Evolutionary conservation across 2,797 vertebrate species (phyloP), one percentile per base, ranked within the genome.

Genomic region (Rallus crepitans): DNA sequence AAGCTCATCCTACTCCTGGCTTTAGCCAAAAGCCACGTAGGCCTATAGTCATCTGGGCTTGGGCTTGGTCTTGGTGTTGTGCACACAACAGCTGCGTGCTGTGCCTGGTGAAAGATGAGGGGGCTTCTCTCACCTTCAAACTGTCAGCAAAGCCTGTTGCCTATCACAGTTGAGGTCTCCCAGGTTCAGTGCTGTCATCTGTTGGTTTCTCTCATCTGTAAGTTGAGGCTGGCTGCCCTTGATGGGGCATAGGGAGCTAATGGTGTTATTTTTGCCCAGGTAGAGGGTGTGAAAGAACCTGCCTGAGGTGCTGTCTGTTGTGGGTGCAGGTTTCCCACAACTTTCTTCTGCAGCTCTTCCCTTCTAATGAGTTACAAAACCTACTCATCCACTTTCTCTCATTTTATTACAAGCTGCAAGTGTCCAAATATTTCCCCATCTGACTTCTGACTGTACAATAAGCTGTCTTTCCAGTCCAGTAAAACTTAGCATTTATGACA

Each of bases 321-420:
- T n/a, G 52, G 59, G 27, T n/a, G 35, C 59, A 40, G 57, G 25
- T 73, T 94, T 45, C 83, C 70, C 63, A 48, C 79, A 59, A 37
- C 45, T 55, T 37, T 27, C 40, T 37, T 65, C 45, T 48, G 27
- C 39, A 88, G 39, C 61, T 77, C 50, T 79, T 77, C 30, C 42
- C 6, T 78, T 66, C 72, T 92, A 94, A 78, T 45, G 77, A 96
- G 66, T 92, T 92, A 91, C 72, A 90, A 92, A 97, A 80, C 72
- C 55, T 77, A 81, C 72, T 95, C 82, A 94, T 91, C 89, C 77
- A 93, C 93, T 96, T 96, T 93, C 92, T 80, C 91, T 90, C 27
- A 1, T 87, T 78, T 94, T 87, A 59, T 95, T 83, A 76, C 18
- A 20, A 82, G 55, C 78, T 88, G 70, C 57, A 78, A 95, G 78